Base-by-base conservation (phyloP, 23 tunicate species). In the Trididemnum miniatum region DNA sequence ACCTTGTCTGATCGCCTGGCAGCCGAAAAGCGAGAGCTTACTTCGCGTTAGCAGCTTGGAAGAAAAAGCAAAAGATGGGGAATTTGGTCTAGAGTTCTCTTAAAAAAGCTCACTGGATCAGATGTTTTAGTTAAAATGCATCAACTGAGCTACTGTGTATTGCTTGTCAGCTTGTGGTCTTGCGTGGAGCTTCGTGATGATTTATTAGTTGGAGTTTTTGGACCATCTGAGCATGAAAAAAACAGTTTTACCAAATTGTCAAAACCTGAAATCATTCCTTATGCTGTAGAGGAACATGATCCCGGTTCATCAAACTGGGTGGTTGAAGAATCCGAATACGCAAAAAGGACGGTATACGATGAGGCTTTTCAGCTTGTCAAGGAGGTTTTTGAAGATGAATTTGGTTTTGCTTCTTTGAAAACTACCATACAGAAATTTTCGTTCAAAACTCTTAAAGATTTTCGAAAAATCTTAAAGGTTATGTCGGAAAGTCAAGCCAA, bases 231-330 rank as follows among this genome's bases (percentile, higher is more conserved):
- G 75, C 75, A 33, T 7, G 32, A 67, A 67, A 67, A 5, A 31
- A 32, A 32, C 15, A 31, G 15, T 32, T 32, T 67, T 31, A 5
- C 7, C 4, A 37, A 67, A 2, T 32, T 67, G 15, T 5, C 75
- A 5, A 67, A 67, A 22, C 75, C 75, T 7, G 38, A 67, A 67
- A 67, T 67, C 37, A 67, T 31, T 22, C 75, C 75, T 12, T 33
- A 30, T 67, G 9, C 7, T 3, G n/a, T 12, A 3, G 38, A 67
- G 20, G 79, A 82, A 2, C 20, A 12, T 7, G 86, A 69, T 1
- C 37, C 75, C 31, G 86, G 71, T 20, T 51, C 79, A 0, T 82
- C 86, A 69, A 82, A 71, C 54, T 82, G 86, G 86, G 34, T 82
- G 1, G 22, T 71, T 1, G 86, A 82, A 20, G 86, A 69, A 34